Base-by-base conservation (phyloP, 1,140 invertebrate genomes). In the Lineus longissimus region DNA sequence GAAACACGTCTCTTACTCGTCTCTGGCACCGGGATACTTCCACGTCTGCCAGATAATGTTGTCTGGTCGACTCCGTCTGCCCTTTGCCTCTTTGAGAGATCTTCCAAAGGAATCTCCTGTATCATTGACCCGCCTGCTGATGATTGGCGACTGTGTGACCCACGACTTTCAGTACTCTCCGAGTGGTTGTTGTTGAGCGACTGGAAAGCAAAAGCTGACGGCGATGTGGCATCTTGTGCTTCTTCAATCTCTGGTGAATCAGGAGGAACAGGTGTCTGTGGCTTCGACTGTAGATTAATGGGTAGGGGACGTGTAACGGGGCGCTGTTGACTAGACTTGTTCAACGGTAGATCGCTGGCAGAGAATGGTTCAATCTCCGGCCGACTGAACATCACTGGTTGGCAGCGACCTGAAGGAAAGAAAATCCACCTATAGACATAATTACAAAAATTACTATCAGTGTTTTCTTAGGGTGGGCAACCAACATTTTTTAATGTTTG, bases 31-130 rank as follows among this genome's bases (percentile, higher is more conserved):
- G 55, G 23, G 6, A 7, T 19, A 25, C 30, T 57, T 7, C n/a
- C 55, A 27, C 55, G 23, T 25, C 30, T n/a, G 11, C 30, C n/a
- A 29, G 23, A 33, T 11, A 15, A 11, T 25, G 7, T 57, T 7
- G 9, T 7, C 47, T 7, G 25, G 2, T 59, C 36, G 22, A 64
- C 17, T 47, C 29, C n/a, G 61, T 19, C 19, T 61, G 62, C 4
- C 63, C 41, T 13, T 70, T 70, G 19, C 41, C 70, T 74, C 45
- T 65, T 69, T 1, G 85, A 84, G 76, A 91, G 88, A 70, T 90
- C 89, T 75, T 93, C 91, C 2, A 94, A 74, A 0, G 91, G 92
- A 41, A 94, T 94, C 73, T 94, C 91, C 47, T 51, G 47, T 27
- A 27, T 23, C 47, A 27, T 27, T 19, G n/a, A 19, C 19, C 25